Percentiles rank a stretch among this genome's conserved stretches.
phyloP scores from a whole-genome alignment of 2,888 invertebrate genomes.

The Nephrotoma guestfalica region DNA sequence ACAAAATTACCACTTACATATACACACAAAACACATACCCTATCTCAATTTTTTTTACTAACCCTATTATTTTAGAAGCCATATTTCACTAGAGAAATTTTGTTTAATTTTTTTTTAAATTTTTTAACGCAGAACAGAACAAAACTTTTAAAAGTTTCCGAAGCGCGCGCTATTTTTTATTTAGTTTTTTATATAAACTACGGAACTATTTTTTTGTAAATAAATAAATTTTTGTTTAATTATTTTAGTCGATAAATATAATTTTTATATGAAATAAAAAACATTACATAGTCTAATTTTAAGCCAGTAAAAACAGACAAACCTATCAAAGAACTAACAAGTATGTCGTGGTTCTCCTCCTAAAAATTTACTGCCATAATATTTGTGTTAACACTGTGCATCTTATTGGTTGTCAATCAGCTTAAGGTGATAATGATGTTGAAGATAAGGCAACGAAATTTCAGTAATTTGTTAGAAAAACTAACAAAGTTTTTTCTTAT shows the following conservation, averaged over 20 bases:
- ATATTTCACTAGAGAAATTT: background rate
- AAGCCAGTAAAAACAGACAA: background rate
- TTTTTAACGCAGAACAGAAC: background rate
- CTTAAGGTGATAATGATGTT: background rate
- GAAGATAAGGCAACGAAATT: background rate
- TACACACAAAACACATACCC: background rate
- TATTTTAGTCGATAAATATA: background rate
- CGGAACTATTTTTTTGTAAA: background rate
- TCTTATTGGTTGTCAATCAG: background rate
- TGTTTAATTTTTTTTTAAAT: background rate
- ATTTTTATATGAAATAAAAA: background rate
- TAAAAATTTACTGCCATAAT: background rate
- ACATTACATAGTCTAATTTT: background rate
- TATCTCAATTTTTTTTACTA: background rate
- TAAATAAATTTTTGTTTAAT: background rate
- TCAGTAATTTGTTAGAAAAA: background rate
- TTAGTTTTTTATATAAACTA: background rate
- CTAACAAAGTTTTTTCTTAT: background rate
- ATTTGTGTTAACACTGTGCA: background rate
- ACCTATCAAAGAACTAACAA: background rate
- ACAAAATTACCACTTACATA: too few relatives aligned
- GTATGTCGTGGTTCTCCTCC: background rate
- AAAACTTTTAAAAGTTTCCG: background rate
- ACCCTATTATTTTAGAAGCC: background rate
- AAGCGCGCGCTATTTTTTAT: background rate